Base-by-base conservation (phyloP, 1,140 invertebrate genomes). In the Neodiprion pinetum region DNA sequence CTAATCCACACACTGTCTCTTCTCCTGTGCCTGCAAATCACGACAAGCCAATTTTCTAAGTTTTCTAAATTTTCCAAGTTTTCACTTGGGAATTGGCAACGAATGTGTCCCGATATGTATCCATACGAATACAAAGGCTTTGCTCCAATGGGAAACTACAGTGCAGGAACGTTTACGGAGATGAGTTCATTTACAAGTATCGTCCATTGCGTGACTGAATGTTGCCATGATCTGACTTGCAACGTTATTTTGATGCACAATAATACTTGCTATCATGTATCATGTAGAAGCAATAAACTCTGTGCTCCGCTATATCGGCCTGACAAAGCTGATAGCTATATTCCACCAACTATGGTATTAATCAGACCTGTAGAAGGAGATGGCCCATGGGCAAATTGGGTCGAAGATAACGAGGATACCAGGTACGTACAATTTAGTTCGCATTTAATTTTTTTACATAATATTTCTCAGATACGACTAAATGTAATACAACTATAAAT, bases 171-270 rank as follows among this genome's bases (percentile, higher is more conserved):
- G 70, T 94, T 90, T 77, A 90, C 88, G 49, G 90, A 92, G 79
- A 90, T 91, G 74, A 82, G 86, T 17, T 87, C 89, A 49, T 81
- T 91, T 9, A 89, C 84, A 68, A 89, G 88, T 14, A 82, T 93
- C 7, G 90, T 91, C 71, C 88, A 91, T 68, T 97, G 96, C 85
- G 90, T 95, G 5, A 88, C 91, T 77, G 89, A 90, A 50, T 97
- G 96, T 82, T 97, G 96, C 83, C 84, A 86, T 1, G 88, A 91
- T 61, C 84, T 89, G 1, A 79, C 84, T 1, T 97, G 96, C 83
- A 94, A 97, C 86, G 92, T 96, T 76, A 95, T 93, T 7, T 93
- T 97, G 80, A 93, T 95, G 82, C 92, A 92, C 74, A 92, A 95
- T 78, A 85, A 87, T 21, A 93, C 92, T 70, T 97, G 95, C 84